These are phyloP conservation scores for Acipenser oxyrinchus DNA, from an alignment of 2,797 vertebrate species.

Conservation along the genomic window DNA sequence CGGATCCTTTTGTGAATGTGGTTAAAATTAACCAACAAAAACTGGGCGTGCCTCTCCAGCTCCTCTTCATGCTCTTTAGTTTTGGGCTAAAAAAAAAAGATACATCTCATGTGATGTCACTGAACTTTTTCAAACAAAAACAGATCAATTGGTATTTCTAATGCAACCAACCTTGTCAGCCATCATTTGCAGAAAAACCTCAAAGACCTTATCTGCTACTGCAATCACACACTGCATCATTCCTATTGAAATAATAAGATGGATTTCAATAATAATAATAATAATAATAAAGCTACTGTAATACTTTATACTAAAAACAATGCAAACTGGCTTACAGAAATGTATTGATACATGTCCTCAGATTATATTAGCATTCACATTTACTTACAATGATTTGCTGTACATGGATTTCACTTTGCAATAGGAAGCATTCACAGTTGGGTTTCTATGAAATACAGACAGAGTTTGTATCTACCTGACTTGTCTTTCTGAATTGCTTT, in stretches of 20 bases:
- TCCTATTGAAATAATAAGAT: constrained; percentile 50
- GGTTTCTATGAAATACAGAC: no score
- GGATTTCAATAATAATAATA: not conserved
- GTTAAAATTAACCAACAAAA: constrained; percentile 92
- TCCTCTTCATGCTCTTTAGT: constrained; percentile 95
- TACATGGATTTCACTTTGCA: no score
- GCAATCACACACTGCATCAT: constrained; percentile 98
- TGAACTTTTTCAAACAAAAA: no score
- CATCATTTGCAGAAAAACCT: constrained; percentile 97
- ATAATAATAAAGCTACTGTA: not conserved
- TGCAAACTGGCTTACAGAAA: not conserved
- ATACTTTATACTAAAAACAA: not conserved
- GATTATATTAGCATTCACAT: no score
- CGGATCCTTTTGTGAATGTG: constrained; percentile 97
- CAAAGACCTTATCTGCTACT: constrained; percentile 94
- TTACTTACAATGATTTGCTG: no score
- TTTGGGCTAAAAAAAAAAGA: constrained; percentile 66
- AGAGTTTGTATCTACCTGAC: constrained; percentile 62
- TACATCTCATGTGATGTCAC: no score
- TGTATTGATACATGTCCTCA: no score
- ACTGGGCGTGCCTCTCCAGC: constrained; percentile 89
- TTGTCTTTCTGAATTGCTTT: constrained; percentile 97
- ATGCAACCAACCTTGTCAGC: constrained; percentile 78
- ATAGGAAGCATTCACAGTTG: no score
- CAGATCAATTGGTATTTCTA: not conserved